Evolutionary conservation across 2,797 vertebrate genomes (phyloP).

Genomic region (Paratrypauchen microcephalus): DNA sequence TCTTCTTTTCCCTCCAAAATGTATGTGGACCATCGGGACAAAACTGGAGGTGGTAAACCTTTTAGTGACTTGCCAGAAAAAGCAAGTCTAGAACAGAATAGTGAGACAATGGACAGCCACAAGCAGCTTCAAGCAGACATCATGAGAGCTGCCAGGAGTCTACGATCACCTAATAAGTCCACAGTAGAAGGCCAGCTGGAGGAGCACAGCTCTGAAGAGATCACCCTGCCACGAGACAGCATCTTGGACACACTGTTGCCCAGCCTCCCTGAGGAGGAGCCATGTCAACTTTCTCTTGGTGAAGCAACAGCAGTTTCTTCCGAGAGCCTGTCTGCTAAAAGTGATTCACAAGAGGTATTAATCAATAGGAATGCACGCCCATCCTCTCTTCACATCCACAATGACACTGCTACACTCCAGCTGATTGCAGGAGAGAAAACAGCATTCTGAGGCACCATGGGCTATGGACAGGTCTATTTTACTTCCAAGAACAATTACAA

Average conservation of each 20-base stretch:
- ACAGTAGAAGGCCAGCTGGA: conserved; percentile 42
- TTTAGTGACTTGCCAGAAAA: conserved; percentile 87
- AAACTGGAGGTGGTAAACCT: conserved; percentile 75
- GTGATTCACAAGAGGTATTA: conserved; percentile 43
- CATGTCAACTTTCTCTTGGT: conserved; percentile 21
- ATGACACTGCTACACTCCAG: conserved; percentile 65
- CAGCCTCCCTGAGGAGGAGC: conserved; percentile 40
- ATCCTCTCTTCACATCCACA: conserved; percentile 65
- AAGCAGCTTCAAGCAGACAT: conserved; percentile 90
- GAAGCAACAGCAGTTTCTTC: conserved; percentile 23
- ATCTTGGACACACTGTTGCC: conserved; percentile 41
- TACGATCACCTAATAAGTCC: conserved; percentile 79
- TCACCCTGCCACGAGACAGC: conserved; percentile 27
- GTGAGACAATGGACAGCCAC: conserved; percentile 76
- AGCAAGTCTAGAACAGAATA: conserved; percentile 26
- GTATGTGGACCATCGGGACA: conserved; percentile 89
- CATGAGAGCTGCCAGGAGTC: conserved; percentile 83
- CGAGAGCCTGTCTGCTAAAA: conserved; percentile 13
- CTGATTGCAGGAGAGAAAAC: conserved; percentile 79
- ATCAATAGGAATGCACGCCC: conserved; percentile 46
- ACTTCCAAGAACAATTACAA: not conserved
- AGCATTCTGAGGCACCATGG: conserved; percentile 61
- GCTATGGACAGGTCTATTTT: not conserved
- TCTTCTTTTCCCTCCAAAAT: conserved; percentile 90
- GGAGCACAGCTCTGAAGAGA: conserved; percentile 28